phyloP scores from a whole-genome alignment of 2,888 invertebrate genomes.

The Chorisops tibialis region DNA sequence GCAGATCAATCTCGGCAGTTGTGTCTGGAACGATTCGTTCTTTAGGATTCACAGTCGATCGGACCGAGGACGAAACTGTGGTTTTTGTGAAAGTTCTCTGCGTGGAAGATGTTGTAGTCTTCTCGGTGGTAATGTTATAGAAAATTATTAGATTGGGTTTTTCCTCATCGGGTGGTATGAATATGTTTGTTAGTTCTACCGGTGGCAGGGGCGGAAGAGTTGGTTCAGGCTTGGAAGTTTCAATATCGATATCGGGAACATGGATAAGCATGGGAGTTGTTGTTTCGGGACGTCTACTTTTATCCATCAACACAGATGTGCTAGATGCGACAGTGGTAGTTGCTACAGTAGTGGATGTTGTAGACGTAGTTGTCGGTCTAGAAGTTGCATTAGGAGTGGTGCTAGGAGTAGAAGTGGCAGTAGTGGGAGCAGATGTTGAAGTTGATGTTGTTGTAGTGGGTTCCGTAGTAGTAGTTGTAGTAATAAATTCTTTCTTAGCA shows the following conservation, averaged over 20 bases:
- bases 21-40: neutral
- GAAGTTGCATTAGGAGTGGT: constrained; percentile 38
- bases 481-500: neutral
- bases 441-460: constrained; percentile 47
- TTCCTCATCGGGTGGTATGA: constrained; percentile 35
- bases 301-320: neutral
- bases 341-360: neutral
- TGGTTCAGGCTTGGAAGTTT: neutral
- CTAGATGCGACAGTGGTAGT: neutral
- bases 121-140: constrained; percentile 48
- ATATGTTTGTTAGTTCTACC: constrained; percentile 21
- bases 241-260: neutral
- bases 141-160: constrained; percentile 48
- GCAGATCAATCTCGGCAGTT: constrained; percentile 33
- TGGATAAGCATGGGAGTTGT: neutral
- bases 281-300: neutral
- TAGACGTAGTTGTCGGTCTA: neutral
- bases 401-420: constrained; percentile 36
- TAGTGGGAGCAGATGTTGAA: constrained; percentile 48
- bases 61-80: constrained; percentile 53
- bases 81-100: constrained; percentile 51
- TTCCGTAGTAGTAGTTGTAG: neutral
- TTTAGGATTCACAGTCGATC: constrained; percentile 46
- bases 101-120: constrained; percentile 28
- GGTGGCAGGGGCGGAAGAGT: constrained; percentile 20